Percentiles rank a stretch among this genome's conserved stretches.
phyloP scores from a whole-genome alignment of 1,140 invertebrate species.

The Sminthurides bifidus region DNA sequence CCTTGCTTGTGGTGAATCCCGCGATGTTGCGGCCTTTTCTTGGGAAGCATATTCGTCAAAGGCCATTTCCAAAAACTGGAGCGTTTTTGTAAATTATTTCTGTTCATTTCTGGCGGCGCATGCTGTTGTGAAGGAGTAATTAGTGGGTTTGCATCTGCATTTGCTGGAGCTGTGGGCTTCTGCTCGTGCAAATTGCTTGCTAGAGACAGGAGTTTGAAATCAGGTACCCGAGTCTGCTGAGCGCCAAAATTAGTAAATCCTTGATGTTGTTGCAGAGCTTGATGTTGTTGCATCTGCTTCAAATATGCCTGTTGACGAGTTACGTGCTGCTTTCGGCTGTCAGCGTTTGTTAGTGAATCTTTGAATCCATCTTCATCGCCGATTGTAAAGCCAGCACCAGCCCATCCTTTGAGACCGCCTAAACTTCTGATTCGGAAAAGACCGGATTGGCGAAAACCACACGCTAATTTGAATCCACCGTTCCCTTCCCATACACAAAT shows the following conservation, averaged over 20 bases:
- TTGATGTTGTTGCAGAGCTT: background rate
- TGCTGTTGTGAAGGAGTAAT: slow-evolving; percentile 1
- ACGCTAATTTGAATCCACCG: slow-evolving; percentile 73
- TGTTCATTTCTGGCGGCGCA: background rate
- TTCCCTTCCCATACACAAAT: slow-evolving; percentile 76
- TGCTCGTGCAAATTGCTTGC: background rate
- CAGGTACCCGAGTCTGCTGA: background rate
- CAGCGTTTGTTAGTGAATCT: slow-evolving; percentile 31
- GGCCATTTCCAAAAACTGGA: slow-evolving; percentile 7
- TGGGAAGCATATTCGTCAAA: background rate
- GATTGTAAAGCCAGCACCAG: slow-evolving; percentile 29
- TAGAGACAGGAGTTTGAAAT: background rate
- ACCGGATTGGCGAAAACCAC: slow-evolving; percentile 78
- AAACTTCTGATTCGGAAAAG: slow-evolving; percentile 76
- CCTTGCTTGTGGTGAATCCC: no score
- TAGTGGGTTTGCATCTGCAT: background rate
- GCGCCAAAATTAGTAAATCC: background rate
- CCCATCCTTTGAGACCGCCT: slow-evolving; percentile 58
- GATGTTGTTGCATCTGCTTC: slow-evolving; percentile 1
- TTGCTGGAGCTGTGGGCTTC: slow-evolving; percentile 13
- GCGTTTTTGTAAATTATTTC: background rate
- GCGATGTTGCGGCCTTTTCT: background rate
- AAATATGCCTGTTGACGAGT: background rate
- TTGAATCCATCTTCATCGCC: slow-evolving; percentile 31
- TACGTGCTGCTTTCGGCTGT: slow-evolving; percentile 7